phyloP scores from a whole-genome alignment of 2,797 vertebrate species.

The Pachyuromys duprasi region DNA sequence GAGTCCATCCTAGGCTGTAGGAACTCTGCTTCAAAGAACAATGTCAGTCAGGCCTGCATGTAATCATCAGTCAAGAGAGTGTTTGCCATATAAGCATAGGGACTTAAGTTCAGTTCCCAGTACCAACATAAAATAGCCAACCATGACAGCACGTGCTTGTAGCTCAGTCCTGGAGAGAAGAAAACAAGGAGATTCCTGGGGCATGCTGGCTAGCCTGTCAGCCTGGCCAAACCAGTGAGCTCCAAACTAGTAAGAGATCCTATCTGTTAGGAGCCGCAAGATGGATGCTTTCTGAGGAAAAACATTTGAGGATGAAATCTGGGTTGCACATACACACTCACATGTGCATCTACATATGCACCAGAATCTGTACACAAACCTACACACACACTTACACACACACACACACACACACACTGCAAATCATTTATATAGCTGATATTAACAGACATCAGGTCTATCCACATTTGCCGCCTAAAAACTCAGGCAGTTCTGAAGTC shows the following conservation, averaged over 20 bases:
- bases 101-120: neutral
- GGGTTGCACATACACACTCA: neutral
- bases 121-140: neutral
- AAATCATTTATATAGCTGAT: constrained; percentile 14
- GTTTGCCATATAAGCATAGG: neutral
- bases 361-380: neutral
- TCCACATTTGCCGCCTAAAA: constrained; percentile 41
- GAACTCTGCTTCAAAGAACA: neutral
- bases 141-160: neutral
- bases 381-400: neutral
- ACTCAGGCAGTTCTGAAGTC: constrained; percentile 1
- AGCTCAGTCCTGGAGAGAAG: neutral
- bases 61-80: too few species aligned
- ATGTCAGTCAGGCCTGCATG: neutral
- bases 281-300: neutral
- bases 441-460: constrained; percentile 15
- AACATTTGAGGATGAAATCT: neutral
- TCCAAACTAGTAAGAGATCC: neutral
- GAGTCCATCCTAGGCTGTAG: neutral
- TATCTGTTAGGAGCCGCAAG: neutral
- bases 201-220: neutral
- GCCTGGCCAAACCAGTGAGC: neutral
- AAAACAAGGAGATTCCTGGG: too few species aligned
- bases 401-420: neutral
- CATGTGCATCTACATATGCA: too few species aligned